Conservation (phyloP, 2,888 invertebrate species). For the Troides aeacus region DNA sequence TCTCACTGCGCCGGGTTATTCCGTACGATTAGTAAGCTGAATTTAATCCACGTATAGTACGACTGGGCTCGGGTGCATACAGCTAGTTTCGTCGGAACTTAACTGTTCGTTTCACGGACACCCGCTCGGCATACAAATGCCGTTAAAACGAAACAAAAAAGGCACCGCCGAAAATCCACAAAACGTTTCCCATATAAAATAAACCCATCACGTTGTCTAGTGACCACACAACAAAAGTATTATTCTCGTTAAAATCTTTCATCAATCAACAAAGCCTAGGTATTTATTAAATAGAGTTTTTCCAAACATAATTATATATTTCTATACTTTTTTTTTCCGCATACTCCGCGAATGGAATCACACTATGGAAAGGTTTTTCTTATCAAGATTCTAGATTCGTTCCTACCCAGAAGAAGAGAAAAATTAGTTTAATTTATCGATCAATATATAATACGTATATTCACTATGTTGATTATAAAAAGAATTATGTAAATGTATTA, state of each 20-base stretch:
- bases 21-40: conserved; percentile 27
- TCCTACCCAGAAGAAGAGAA: background rate
- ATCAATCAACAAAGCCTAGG: too few relatives aligned
- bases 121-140: conserved; percentile 61
- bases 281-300: too few relatives aligned
- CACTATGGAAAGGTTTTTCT: too few relatives aligned
- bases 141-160: conserved; percentile 42
- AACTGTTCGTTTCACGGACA: conserved; percentile 49
- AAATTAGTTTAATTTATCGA: too few relatives aligned
- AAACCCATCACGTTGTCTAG: conserved; percentile 30
- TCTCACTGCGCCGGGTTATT: conserved; percentile 16
- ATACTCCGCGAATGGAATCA: background rate
- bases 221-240: conserved; percentile 37
- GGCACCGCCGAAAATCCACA: conserved; percentile 42
- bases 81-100: conserved; percentile 63
- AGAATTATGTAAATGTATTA: background rate
- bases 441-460: too few relatives aligned
- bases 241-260: too few relatives aligned
- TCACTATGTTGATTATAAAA: too few relatives aligned
- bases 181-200: conserved; percentile 47
- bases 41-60: conserved; percentile 46
- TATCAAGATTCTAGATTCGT: background rate
- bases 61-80: conserved; percentile 40
- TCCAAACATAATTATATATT: too few relatives aligned
- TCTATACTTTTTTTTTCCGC: background rate